Evolutionary conservation across 2,888 invertebrate species (phyloP).

Genomic region (Cheilosia pagana): DNA sequence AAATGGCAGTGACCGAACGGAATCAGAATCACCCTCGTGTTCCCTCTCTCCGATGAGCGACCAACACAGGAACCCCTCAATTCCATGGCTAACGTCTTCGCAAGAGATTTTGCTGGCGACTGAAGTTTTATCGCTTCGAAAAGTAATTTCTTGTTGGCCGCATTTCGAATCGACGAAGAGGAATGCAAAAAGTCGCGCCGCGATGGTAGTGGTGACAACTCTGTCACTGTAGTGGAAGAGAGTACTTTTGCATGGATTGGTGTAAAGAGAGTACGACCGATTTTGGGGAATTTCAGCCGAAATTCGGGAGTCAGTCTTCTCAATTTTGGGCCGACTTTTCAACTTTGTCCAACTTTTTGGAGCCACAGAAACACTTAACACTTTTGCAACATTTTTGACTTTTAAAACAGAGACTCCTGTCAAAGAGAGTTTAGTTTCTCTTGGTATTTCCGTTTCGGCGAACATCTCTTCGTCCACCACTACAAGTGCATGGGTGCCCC

Average conservation of each 20-base stretch:
- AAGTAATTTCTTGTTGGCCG: conserved; percentile 46
- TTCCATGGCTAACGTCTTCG: conserved; percentile 50
- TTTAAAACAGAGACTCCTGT: no score
- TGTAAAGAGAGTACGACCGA: no score
- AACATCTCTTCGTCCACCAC: neutral
- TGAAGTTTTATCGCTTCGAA: conserved; percentile 56
- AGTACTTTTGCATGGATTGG: no score
- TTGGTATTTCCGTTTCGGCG: conserved; percentile 51
- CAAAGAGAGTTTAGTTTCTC: conserved; percentile 31
- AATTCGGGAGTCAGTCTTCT: no score
- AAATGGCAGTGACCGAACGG: conserved; percentile 65
- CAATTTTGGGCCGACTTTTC: no score
- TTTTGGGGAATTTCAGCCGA: no score
- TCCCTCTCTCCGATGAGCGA: conserved; percentile 40
- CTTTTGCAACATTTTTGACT: neutral
- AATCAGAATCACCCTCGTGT: conserved; percentile 43
- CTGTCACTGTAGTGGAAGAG: conserved; percentile 18
- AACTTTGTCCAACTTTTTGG: neutral
- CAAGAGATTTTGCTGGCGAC: conserved; percentile 62
- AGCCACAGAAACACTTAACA: neutral
- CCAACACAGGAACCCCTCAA: conserved; percentile 26
- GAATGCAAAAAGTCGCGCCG: conserved; percentile 7
- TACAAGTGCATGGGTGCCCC: conserved; percentile 1
- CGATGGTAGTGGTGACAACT: neutral
- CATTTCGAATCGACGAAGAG: conserved; percentile 20